Percentiles rank a stretch among this genome's conserved stretches.
Conservation (phyloP, 2,797 vertebrate genomes). For the Scyliorhinus canicula region DNA sequence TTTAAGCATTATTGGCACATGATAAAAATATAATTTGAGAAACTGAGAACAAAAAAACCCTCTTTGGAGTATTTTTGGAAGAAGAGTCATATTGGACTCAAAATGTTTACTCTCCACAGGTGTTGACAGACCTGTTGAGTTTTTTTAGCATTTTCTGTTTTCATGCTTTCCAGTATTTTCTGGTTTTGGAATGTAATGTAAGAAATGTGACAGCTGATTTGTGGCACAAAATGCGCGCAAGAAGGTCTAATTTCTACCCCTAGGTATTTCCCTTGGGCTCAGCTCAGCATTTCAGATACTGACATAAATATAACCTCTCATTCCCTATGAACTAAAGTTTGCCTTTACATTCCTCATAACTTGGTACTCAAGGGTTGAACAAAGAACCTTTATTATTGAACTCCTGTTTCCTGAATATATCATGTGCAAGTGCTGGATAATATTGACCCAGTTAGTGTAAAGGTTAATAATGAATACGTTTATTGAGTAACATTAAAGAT, state of each 20-base stretch:
- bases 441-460: neutral
- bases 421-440: neutral
- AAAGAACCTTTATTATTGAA: neutral
- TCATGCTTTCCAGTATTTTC: too few species aligned
- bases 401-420: neutral
- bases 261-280: neutral
- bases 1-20: conserved; percentile 2
- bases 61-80: neutral
- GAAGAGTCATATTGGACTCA: too few species aligned
- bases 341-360: neutral
- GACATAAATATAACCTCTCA: neutral
- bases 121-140: too few species aligned
- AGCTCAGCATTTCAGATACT: neutral
- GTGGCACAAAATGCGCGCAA: neutral
- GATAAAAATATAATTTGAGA: neutral
- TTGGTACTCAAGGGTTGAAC: neutral
- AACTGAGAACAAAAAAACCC: neutral
- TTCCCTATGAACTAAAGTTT: neutral
- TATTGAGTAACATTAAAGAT: neutral
- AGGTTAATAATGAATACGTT: neutral
- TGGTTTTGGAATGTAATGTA: neutral
- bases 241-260: neutral
- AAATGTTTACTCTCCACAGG: too few species aligned
- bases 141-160: too few species aligned
- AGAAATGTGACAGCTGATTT: neutral